These are phyloP conservation scores for Rhynchotus rufescens DNA, from an alignment of 2,797 vertebrate species.

Conservation along the genomic window DNA sequence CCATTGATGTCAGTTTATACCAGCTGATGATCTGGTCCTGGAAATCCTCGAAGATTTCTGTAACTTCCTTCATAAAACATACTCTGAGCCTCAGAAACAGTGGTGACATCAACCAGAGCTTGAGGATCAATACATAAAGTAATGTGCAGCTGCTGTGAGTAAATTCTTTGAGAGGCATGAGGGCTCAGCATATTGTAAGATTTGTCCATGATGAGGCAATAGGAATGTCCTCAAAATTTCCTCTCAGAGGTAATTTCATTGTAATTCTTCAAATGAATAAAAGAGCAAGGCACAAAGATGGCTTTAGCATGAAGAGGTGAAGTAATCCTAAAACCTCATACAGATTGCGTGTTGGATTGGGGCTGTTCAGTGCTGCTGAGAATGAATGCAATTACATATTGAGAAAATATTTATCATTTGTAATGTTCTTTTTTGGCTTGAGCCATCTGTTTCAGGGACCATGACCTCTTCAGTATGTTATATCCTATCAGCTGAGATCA, in stretches of 20 bases:
- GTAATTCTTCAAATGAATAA: constrained; percentile 17
- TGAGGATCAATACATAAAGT: neutral
- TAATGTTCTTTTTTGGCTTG: constrained; percentile 51
- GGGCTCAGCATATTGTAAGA: neutral
- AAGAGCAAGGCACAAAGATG: constrained; percentile 13
- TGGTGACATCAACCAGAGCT: neutral
- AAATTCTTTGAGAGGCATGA: neutral
- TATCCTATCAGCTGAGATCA: constrained; percentile 42
- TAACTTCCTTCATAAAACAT: neutral
- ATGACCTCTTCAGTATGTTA: constrained; percentile 38
- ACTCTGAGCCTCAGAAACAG: neutral
- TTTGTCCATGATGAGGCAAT: neutral
- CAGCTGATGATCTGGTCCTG: constrained; percentile 2
- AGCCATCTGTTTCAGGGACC: constrained; percentile 59
- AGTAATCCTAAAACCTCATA: neutral
- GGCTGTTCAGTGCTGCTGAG: neutral
- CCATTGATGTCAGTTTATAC: neutral
- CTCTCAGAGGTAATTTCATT: neutral
- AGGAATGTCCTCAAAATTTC: constrained; percentile 1
- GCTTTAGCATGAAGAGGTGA: neutral
- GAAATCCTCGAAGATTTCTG: constrained; percentile 9
- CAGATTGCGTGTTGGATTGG: neutral
- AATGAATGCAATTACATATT: constrained; percentile 10
- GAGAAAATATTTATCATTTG: constrained; percentile 50
- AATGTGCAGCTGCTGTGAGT: neutral